Percentiles rank a stretch among this genome's conserved stretches.
Conservation (phyloP, 1,140 invertebrate genomes). For the Drosophila seguyi region DNA sequence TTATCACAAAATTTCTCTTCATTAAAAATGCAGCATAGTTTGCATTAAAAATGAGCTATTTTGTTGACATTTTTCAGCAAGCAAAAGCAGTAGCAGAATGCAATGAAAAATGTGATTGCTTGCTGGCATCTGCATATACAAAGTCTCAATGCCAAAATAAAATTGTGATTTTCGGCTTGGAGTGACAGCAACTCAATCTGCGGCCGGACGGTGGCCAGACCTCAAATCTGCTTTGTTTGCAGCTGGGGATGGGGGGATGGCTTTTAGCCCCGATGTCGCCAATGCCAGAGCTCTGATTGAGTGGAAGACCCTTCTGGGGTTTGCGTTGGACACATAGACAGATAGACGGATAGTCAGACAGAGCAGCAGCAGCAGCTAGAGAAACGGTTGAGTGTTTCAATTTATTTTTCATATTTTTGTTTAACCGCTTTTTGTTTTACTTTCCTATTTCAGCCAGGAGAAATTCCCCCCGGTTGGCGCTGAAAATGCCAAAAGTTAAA, state of each 20-base stretch:
- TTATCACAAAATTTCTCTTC: not conserved
- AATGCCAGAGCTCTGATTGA: constrained; percentile 38
- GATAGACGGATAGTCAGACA: constrained; percentile 11
- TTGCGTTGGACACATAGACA: constrained; percentile 14
- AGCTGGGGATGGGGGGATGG: not conserved
- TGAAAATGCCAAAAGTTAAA: constrained; percentile 79
- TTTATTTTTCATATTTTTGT: constrained; percentile 81
- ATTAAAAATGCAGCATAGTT: constrained; percentile 9
- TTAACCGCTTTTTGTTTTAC: constrained; percentile 76
- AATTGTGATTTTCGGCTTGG: constrained; percentile 34
- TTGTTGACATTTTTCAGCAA: constrained; percentile 23
- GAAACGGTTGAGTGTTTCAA: constrained; percentile 69
- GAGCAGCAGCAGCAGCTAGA: constrained; percentile 21
- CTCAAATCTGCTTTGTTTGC: constrained; percentile 39
- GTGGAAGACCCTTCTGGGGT: constrained; percentile 29
- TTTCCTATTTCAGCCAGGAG: constrained; percentile 59
- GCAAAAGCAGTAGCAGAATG: constrained; percentile 7
- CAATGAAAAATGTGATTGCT: constrained; percentile 30
- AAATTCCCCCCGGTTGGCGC: constrained; percentile 59
- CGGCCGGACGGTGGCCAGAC: constrained; percentile 29
- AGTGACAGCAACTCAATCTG: constrained; percentile 68
- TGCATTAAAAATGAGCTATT: constrained; percentile 14
- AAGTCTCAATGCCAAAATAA: constrained; percentile 15
- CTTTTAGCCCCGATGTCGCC: constrained; percentile 29
- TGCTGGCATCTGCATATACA: not conserved